Evolutionary conservation across 1,140 invertebrate species (phyloP), one percentile per base, ranked within the genome.

Genomic region (Ips typographus): DNA sequence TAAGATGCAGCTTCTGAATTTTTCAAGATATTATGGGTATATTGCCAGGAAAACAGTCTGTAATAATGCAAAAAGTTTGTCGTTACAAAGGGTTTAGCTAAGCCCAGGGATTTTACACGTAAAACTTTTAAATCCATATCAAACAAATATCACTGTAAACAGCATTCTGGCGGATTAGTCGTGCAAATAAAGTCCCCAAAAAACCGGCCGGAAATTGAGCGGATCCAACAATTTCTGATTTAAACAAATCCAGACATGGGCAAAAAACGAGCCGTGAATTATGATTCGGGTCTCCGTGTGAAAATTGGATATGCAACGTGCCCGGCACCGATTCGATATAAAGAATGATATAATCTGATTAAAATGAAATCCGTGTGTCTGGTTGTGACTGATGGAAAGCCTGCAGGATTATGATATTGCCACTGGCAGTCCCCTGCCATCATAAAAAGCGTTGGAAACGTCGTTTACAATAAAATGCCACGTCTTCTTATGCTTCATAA

Each of bases 341-440:
- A 74, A 73, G 73, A 71, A 71, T 58, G 71, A 73, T 70, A 74
- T 74, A 74, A 74, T 74, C 73, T 73, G 73, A 73, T 74, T 74
- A 72, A 72, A 70, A 72, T 68, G 71, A 74, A 71, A 73, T 72
- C 73, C 68, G 62, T 66, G 73, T 71, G 73, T 72, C 71, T 60
- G 63, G 52, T 38, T 72, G 62, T 70, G 68, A 70, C 68, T 70
- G 68, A 70, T 70, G 68, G 61, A 65, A 65, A 70, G 47, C 62
- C 68, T 52, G 61, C 43, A 40, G 62, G 68, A 70, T 70, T 70
- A 70, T 65, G 43, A 61, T 68, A 66, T 58, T 57, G 64, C 55
- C 22, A 58, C 8, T 43, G 64, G n/a, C 49, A 42, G 44, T 22
- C 22, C 22, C 22, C 22, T 22, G 22, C 22, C 22, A 22, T 22